Conservation (phyloP, 2,113 vertebrate species). For the Prunella himalayana region DNA sequence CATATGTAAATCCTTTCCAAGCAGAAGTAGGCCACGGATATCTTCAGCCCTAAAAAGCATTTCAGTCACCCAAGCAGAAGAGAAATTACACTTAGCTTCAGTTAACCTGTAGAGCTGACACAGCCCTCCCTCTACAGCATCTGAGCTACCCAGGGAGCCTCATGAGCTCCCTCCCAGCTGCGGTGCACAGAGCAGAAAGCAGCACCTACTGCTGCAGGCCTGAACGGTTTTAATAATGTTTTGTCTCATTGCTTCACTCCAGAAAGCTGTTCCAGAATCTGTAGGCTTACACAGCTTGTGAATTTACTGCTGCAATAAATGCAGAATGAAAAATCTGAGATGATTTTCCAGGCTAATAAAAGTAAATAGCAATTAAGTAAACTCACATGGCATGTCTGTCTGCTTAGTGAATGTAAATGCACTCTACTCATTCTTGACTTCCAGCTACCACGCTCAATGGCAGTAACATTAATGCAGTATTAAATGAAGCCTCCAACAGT, state of each 20-base stretch:
- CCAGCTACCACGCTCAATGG: neutral
- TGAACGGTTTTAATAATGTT: neutral
- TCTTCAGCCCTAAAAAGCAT: constrained; percentile 17
- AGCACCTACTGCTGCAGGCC: neutral
- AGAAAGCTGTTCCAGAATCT: neutral
- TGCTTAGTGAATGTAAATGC: neutral
- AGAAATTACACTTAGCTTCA: neutral
- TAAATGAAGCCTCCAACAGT: neutral
- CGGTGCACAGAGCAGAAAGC: fast-evolving
- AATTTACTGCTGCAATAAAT: neutral
- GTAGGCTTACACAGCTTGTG: neutral
- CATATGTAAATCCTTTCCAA: neutral
- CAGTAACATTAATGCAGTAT: neutral
- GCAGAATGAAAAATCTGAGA: neutral
- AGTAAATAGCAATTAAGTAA: neutral
- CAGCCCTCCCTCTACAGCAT: neutral
- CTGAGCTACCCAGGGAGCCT: neutral
- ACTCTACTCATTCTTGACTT: neutral
- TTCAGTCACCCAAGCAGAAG: neutral
- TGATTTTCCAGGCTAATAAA: neutral
- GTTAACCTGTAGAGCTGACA: neutral
- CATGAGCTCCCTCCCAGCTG: fast-evolving
- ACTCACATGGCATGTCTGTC: neutral
- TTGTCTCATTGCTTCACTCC: neutral
- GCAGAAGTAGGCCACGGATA: neutral